Evolutionary conservation across 2,888 invertebrate species (phyloP).

Genomic region (Gastracanthus pulcherrimus): DNA sequence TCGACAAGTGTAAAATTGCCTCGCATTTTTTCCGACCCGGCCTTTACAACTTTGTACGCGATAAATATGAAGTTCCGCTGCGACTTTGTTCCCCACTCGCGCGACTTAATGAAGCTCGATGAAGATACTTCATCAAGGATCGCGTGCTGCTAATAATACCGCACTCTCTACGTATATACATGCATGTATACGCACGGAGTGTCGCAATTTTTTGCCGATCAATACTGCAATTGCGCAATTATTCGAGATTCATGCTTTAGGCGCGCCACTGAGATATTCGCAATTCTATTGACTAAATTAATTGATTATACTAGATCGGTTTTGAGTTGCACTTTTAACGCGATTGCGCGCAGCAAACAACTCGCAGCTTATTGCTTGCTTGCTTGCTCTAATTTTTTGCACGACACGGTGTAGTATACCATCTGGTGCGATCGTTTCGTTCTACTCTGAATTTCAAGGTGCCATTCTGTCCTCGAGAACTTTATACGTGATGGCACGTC

Average conservation of each 20-base stretch:
- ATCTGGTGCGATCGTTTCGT: background rate
- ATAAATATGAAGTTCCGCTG: conserved; percentile 12
- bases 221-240: no score
- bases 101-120: conserved; percentile 12
- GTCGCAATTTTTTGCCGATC: no score
- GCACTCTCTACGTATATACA: background rate
- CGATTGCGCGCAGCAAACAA: no score
- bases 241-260: background rate
- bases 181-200: background rate
- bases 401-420: background rate
- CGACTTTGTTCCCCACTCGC: background rate
- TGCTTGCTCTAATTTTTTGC: background rate
- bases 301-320: no score
- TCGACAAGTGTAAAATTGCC: conserved; percentile 26
- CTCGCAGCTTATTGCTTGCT: no score
- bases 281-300: background rate
- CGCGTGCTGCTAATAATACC: conserved; percentile 18
- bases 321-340: no score
- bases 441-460: background rate
- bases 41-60: conserved; percentile 22
- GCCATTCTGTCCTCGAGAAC: background rate
- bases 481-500: background rate
- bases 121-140: conserved; percentile 6
- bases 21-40: background rate
- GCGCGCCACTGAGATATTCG: background rate